Evolutionary conservation across 2,888 invertebrate species (phyloP), one percentile per base, ranked within the genome.

Genomic region (Heliconius ismenius): DNA sequence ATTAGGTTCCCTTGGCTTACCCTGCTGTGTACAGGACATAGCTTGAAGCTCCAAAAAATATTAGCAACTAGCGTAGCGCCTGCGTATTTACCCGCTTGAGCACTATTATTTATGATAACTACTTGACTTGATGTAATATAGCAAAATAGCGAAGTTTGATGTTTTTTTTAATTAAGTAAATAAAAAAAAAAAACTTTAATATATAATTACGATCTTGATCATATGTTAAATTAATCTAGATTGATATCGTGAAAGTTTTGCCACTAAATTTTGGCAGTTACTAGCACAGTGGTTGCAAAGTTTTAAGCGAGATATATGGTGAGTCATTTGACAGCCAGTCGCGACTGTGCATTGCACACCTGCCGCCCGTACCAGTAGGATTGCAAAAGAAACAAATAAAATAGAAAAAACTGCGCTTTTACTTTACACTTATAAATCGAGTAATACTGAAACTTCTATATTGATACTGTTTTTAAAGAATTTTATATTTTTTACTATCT

Each of bases 291-390:
- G 70, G 70, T 58, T 58, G 32, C 15, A 58, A 62, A 69, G 75
- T 67, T 69, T 43, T 62, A 75, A 68, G 68, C 68, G 68, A 26
- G 75, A 75, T 75, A 75, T 75, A 75, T 75, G 68, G 43, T 32
- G 74, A 67, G 68, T 62, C 60, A 75, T 65, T 74, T 43, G 75
- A 39, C 60, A 60, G 60, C 24, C 21, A 60, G 58, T 68, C 43
- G 60, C 43, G 28, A 68, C 26, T 72, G n/a, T 64, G 73, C 60
- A 54, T 28, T 6, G 73, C 68, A 18, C 60, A 75, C 73, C 73
- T 73, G 73, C 63, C n/a, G 64, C 68, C 75, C 73, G 68, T 58
- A 32, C 9, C 70, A 58, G 15, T 24, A 58, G 58, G 70, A n/a
- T 36, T 36, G n/a, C 24, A 36, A 58, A 54, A 69, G 39, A 58